Evolutionary conservation across 2,113 vertebrate species (phyloP).

Genomic region (Toxotes chatareus): DNA sequence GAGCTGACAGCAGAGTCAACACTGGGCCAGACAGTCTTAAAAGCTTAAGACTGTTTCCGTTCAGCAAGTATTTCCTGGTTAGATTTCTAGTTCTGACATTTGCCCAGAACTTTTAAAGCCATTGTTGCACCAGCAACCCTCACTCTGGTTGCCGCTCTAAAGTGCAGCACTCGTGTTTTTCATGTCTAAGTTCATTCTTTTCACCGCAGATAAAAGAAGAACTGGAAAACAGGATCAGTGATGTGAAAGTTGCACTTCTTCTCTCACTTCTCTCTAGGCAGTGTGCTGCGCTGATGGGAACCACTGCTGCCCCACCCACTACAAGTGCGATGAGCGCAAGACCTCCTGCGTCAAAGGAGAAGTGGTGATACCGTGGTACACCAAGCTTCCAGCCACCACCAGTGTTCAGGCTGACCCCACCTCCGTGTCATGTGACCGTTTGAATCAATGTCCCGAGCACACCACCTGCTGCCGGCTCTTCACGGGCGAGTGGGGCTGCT

Average conservation of each 20-base stretch:
- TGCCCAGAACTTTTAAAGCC: too few species aligned
- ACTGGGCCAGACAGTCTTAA: too few species aligned
- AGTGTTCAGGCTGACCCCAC: neutral
- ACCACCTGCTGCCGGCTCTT: slow-evolving; percentile 74
- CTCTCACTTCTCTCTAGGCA: slow-evolving; percentile 71
- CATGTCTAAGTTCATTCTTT: neutral
- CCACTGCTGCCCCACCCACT: slow-evolving; percentile 80
- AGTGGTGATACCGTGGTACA: slow-evolving; percentile 82
- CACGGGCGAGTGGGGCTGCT: slow-evolving; percentile 77
- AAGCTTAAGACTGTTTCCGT: too few species aligned
- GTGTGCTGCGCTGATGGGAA: slow-evolving; percentile 79
- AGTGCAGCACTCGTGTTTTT: neutral
- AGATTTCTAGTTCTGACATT: neutral
- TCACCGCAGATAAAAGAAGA: slow-evolving; percentile 31
- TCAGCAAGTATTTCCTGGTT: too few species aligned
- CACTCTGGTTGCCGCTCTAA: too few species aligned
- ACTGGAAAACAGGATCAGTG: neutral
- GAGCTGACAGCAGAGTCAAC: too few species aligned
- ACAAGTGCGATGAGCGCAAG: slow-evolving; percentile 58
- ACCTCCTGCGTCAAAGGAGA: slow-evolving; percentile 63
- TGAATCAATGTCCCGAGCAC: slow-evolving; percentile 53
- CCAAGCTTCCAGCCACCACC: slow-evolving; percentile 63
- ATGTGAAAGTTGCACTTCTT: slow-evolving; percentile 26
- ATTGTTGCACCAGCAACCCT: too few species aligned
- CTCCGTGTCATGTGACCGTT: slow-evolving; percentile 43